Evolutionary conservation across 2,113 vertebrate genomes (phyloP).

Genomic region (Ascaphus truei): DNA sequence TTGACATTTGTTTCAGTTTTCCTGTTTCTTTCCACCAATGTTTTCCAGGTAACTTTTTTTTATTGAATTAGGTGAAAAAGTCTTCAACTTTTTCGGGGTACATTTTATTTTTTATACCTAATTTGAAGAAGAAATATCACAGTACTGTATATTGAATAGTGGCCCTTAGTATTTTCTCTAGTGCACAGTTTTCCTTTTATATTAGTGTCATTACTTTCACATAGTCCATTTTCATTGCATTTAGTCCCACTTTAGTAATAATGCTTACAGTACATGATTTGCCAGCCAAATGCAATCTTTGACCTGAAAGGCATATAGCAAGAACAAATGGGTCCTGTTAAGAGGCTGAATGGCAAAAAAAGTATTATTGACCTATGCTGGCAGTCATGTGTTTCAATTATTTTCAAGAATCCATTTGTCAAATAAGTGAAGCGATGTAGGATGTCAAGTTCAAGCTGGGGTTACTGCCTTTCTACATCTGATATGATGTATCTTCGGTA

Average conservation of each 20-base stretch:
- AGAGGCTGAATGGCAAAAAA: constrained; percentile 89
- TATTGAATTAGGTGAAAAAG: too few species aligned
- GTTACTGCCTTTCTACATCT: constrained; percentile 96
- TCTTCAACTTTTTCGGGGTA: too few species aligned
- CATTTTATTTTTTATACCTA: too few species aligned
- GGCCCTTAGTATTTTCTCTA: constrained; percentile 69
- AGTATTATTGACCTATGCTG: constrained; percentile 97
- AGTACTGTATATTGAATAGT: constrained; percentile 74
- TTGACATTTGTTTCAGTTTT: too few species aligned
- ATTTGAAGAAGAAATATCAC: too few species aligned
- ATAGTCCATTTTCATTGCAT: constrained; percentile 78
- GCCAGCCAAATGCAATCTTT: constrained; percentile 91
- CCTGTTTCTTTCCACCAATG: too few species aligned
- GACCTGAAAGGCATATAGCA: constrained; percentile 80
- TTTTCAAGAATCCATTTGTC: constrained; percentile 97
- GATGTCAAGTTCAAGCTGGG: constrained; percentile 91
- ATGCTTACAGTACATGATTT: constrained; percentile 86
- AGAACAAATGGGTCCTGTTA: constrained; percentile 92
- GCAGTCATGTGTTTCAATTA: constrained; percentile 99
- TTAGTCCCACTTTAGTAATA: constrained; percentile 91
- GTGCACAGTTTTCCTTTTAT: constrained; percentile 69
- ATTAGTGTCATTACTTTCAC: constrained; percentile 75
- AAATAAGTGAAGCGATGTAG: constrained; percentile 86
- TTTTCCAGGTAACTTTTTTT: too few species aligned
- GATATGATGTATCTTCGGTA: constrained; percentile 97